Evolutionary conservation across 2,113 vertebrate species (phyloP).

Genomic region (Erythrolamprus reginae): DNA sequence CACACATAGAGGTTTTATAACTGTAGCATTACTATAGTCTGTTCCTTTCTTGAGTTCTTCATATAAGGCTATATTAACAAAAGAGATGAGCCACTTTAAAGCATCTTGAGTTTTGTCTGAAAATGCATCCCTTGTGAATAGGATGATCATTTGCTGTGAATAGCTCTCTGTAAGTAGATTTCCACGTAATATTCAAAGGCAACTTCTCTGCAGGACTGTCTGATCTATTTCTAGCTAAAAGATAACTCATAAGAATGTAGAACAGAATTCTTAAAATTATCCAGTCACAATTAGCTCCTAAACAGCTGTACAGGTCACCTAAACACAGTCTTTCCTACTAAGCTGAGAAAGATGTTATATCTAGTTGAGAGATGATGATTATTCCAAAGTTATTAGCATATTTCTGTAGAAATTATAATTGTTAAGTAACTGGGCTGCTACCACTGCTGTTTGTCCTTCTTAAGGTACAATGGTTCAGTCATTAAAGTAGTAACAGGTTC

Average conservation of each 20-base stretch:
- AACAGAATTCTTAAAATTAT: background rate
- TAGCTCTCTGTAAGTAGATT: background rate
- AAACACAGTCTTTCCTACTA: background rate
- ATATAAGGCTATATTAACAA: background rate
- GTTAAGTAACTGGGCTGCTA: background rate
- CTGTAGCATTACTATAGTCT: background rate
- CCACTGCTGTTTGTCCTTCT: background rate
- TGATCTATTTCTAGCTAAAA: background rate
- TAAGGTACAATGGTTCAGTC: background rate
- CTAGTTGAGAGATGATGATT: background rate
- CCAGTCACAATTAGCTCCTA: background rate
- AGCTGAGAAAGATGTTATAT: background rate
- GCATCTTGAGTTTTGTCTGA: background rate
- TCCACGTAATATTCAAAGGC: background rate
- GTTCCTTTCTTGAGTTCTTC: background rate
- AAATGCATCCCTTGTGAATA: background rate
- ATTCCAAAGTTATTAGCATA: background rate
- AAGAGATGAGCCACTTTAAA: background rate
- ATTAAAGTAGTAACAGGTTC: background rate
- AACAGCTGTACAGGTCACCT: background rate
- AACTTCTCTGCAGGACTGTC: background rate
- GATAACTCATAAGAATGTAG: background rate
- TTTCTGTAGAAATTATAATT: background rate
- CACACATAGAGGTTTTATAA: background rate
- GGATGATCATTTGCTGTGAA: background rate